Percentiles rank a stretch among this genome's conserved stretches.
These are phyloP conservation scores for Solea senegalensis DNA, from an alignment of 2,113 vertebrate species.

Conservation along the genomic window DNA sequence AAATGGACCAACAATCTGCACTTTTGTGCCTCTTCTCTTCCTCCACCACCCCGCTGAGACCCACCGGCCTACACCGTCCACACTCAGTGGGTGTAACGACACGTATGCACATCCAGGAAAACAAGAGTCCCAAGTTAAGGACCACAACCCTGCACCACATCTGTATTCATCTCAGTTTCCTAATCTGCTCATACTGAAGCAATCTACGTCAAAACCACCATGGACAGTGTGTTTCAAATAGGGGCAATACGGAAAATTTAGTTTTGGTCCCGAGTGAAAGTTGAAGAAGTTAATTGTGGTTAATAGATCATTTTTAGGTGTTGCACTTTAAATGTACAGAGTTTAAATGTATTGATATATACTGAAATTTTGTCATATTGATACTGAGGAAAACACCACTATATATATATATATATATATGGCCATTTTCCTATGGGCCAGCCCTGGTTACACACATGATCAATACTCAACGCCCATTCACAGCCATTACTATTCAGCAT, in stretches of 20 bases:
- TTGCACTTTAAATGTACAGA: too few species aligned
- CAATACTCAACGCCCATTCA: constrained; percentile 31
- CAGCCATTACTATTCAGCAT: constrained; percentile 47
- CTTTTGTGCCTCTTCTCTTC: constrained; percentile 3
- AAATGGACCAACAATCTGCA: constrained; percentile 48
- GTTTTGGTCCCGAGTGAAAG: too few species aligned
- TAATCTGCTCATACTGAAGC: neutral
- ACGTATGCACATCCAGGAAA: neutral
- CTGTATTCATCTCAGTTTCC: constrained; percentile 19
- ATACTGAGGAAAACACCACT: too few species aligned
- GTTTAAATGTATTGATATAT: too few species aligned
- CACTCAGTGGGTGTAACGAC: neutral
- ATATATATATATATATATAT: too few species aligned
- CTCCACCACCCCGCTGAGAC: constrained; percentile 22
- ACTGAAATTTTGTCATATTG: too few species aligned
- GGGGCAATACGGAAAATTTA: neutral
- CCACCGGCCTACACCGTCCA: constrained; percentile 12
- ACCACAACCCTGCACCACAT: constrained; percentile 17
- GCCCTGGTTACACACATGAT: constrained; percentile 1
- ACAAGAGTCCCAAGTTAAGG: neutral
- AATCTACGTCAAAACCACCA: constrained; percentile 7
- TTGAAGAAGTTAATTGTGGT: too few species aligned
- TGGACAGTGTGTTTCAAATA: neutral
- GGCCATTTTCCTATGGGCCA: too few species aligned
- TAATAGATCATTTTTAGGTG: too few species aligned